Percentiles rank a stretch among this genome's conserved stretches.
Evolutionary conservation across 92 coral and sea anemone genomes (phyloP).

Genomic region (Heteractis magnifica): DNA sequence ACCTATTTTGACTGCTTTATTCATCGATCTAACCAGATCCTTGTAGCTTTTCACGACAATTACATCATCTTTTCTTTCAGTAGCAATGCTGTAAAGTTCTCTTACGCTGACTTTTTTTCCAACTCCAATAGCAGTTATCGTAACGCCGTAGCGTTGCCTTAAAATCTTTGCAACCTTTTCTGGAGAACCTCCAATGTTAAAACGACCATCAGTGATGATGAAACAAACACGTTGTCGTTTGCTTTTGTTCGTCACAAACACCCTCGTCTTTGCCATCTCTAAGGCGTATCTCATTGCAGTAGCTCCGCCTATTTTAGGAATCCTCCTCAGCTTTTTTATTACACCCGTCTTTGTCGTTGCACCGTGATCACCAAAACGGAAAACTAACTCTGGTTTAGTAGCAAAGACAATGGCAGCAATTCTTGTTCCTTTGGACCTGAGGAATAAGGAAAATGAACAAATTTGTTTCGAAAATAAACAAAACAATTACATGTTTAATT

Average conservation of each 20-base stretch:
- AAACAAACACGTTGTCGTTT: slow-evolving; percentile 14
- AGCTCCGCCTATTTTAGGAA: slow-evolving; percentile 67
- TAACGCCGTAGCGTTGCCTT: not conserved
- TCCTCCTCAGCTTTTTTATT: slow-evolving; percentile 52
- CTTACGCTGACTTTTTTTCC: not conserved
- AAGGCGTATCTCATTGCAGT: slow-evolving; percentile 74
- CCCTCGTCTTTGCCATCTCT: slow-evolving; percentile 38
- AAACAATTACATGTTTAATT: too few relatives aligned
- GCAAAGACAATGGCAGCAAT: not conserved
- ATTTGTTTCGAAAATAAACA: too few relatives aligned
- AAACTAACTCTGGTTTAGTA: slow-evolving; percentile 53
- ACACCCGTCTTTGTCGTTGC: slow-evolving; percentile 40
- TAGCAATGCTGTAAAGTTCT: not conserved
- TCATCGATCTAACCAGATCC: not conserved
- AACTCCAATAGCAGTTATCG: slow-evolving; percentile 5
- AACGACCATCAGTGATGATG: slow-evolving; percentile 10
- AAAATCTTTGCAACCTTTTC: not conserved
- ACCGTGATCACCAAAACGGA: slow-evolving; percentile 61
- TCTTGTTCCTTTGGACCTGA: slow-evolving; percentile 52
- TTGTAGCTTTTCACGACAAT: not conserved
- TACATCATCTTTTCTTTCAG: not conserved
- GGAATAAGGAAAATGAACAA: not conserved
- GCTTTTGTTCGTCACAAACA: slow-evolving; percentile 46
- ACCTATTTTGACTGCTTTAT: not conserved
- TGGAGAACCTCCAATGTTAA: slow-evolving; percentile 1